These are phyloP conservation scores for Andrena chrysosceles DNA, from an alignment of 2,888 invertebrate species.

Conservation along the genomic window DNA sequence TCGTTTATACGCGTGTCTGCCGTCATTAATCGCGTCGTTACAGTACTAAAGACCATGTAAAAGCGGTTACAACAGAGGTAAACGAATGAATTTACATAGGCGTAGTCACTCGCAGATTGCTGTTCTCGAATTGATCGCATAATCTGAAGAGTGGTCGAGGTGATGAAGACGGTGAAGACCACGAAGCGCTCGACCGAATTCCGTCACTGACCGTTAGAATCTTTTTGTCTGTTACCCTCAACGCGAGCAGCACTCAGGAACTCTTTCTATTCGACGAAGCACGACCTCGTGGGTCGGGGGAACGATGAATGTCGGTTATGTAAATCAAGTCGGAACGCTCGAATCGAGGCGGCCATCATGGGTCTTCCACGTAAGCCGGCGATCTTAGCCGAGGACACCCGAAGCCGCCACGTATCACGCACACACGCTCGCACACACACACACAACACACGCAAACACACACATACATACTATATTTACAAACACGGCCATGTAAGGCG, in stretches of 20 bases:
- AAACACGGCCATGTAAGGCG: slow-evolving; percentile 82
- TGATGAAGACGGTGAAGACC: background rate
- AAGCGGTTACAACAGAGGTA: slow-evolving; percentile 30
- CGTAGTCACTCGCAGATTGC: background rate
- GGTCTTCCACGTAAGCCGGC: slow-evolving; percentile 73
- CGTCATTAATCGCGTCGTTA: slow-evolving; percentile 35
- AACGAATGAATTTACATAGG: slow-evolving; percentile 30
- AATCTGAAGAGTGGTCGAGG: background rate
- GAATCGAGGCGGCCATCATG: slow-evolving; percentile 55
- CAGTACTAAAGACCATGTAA: slow-evolving; percentile 29
- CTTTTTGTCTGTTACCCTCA: slow-evolving; percentile 19
- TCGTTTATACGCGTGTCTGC: slow-evolving; percentile 61
- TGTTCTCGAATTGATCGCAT: slow-evolving; percentile 1
- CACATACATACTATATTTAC: slow-evolving; percentile 77
- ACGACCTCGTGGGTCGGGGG: slow-evolving; percentile 19
- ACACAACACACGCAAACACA: background rate
- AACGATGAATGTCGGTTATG: slow-evolving; percentile 35
- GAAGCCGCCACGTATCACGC: slow-evolving; percentile 60
- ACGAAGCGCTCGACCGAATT: background rate
- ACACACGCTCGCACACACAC: background rate
- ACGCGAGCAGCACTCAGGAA: slow-evolving; percentile 48
- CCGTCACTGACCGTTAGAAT: background rate
- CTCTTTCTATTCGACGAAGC: slow-evolving; percentile 32
- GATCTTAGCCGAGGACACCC: slow-evolving; percentile 77
- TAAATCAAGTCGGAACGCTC: slow-evolving; percentile 30